Conservation (phyloP, 2,888 invertebrate genomes). For the Caenorhabditis imperialis region DNA sequence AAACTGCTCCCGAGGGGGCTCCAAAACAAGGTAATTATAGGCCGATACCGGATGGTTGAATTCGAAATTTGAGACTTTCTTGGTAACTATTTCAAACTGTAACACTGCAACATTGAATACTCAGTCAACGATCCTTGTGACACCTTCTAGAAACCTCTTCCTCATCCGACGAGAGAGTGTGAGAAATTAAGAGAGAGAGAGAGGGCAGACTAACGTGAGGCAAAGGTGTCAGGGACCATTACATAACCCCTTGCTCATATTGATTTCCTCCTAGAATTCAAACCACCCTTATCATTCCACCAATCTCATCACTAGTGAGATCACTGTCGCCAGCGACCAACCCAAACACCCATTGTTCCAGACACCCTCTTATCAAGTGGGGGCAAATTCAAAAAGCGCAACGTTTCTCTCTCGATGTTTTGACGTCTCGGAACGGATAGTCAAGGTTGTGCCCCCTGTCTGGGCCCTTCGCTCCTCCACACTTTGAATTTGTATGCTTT, state of each 20-base stretch:
- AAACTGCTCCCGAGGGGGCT: conserved; percentile 14
- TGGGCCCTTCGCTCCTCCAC: too few species aligned
- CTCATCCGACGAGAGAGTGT: background rate
- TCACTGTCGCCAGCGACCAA: conserved; percentile 28
- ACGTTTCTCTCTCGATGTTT: too few species aligned
- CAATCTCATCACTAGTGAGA: conserved; percentile 24
- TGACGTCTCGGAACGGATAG: too few species aligned
- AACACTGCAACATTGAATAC: too few species aligned
- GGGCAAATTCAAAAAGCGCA: too few species aligned
- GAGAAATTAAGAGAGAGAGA: background rate
- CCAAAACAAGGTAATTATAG: conserved; percentile 13
- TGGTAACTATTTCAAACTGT: too few species aligned
- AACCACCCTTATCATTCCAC: background rate
- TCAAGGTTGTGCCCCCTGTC: too few species aligned
- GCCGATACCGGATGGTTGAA: background rate
- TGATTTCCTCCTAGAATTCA: background rate
- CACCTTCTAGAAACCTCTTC: too few species aligned
- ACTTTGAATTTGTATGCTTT: too few species aligned
- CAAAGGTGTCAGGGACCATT: conserved; percentile 4
- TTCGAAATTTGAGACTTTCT: background rate
- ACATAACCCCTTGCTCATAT: background rate
- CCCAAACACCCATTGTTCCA: conserved; percentile 24
- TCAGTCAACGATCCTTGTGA: too few species aligned
- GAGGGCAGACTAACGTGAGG: background rate
- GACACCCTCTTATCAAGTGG: too few species aligned